Base-by-base conservation (phyloP, 2,113 vertebrate species). In the Carassius carassius region DNA sequence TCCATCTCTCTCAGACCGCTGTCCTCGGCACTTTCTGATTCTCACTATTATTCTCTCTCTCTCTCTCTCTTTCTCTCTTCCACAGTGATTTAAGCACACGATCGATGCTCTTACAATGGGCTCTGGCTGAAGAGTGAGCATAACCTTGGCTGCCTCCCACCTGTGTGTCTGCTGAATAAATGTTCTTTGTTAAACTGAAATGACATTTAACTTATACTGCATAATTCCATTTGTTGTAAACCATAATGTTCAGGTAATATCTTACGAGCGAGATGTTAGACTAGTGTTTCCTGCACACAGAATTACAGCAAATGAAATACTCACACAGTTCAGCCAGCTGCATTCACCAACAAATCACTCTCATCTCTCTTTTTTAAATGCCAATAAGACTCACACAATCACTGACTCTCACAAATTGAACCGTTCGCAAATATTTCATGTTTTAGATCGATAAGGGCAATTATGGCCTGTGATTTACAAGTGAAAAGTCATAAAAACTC, bases 1-100 rank as follows among this genome's bases (percentile, higher is more conserved):
- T 60, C 90, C 63, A 47, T 67, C 29, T 29, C 69, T 83, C 37
- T 86, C 78, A 87, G 63, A 86, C 2, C 21, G 60, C 60, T 88
- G 78, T 81, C 76, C 79, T 84, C 78, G 75, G 82, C 81, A 76
- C 62, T 73, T 88, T 88, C 70, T 87, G 54, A 88, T 86, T 79
- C 1, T 0, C 74, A 60, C 86, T 51, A 86, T 92, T 91, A 80
- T 70, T 92, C 84, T 65, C 65, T 19, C 65, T 75, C 75, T 29
- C 29, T 29, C 29, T 29, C 29, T 29, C 29, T 29, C 29, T 29
- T 2, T 86, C 83, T 14, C 86, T 86, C 82, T 76, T 79, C 6
- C 79, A 85, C 44, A 92, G 90, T 92, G 90, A 86, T 85, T 69
- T 80, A 72, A 86, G 44, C 83, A 89, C 86, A 44, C 41, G 1